These are phyloP conservation scores for Malurus elegans DNA, from an alignment of 2,113 vertebrate species.

Conservation along the genomic window DNA sequence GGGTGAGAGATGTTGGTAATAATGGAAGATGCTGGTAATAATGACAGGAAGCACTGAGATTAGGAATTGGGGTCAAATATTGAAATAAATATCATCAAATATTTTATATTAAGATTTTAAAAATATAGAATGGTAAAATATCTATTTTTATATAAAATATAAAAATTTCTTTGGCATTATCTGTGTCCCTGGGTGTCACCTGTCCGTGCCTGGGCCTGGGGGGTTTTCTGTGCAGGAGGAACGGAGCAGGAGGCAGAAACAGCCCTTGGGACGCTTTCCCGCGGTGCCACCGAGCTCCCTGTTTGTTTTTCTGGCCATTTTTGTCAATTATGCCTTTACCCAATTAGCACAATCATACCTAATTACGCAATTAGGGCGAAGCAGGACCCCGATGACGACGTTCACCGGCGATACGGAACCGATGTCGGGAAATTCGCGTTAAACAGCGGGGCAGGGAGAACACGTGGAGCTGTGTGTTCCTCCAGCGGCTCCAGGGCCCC, in stretches of 20 bases:
- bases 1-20: no score
- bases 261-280: not conserved
- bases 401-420: constrained; percentile 30
- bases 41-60: no score
- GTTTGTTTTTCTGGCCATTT: constrained; percentile 69
- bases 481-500: accelerated
- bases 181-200: not conserved
- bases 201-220: not conserved
- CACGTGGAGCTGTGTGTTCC: accelerated
- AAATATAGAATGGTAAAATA: no score
- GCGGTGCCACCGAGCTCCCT: constrained; percentile 37
- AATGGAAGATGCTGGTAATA: no score
- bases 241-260: not conserved
- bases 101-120: no score
- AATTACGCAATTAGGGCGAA: constrained; percentile 73
- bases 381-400: constrained; percentile 59
- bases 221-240: not conserved
- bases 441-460: not conserved
- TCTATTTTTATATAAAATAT: no score
- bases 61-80: no score
- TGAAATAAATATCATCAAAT: no score
- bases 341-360: constrained; percentile 73
- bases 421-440: not conserved
- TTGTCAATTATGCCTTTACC: constrained; percentile 66
- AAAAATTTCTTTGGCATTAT: not conserved